Percentiles rank a stretch among this genome's conserved stretches.
Conservation (phyloP, 2,888 invertebrate species). For the Petrolisthes cinctipes region DNA sequence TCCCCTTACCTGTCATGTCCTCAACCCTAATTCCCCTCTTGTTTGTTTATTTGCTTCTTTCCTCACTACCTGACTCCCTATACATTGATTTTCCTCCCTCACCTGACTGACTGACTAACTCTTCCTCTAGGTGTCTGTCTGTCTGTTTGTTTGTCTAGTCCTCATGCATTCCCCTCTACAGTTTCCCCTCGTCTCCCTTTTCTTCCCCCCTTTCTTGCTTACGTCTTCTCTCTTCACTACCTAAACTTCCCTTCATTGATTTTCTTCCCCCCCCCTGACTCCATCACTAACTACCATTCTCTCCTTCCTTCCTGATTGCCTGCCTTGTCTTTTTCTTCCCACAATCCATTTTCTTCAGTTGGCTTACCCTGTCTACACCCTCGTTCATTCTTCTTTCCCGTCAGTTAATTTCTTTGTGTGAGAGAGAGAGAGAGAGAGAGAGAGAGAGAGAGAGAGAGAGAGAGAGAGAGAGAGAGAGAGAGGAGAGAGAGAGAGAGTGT, state of each 20-base stretch:
- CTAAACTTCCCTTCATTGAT: too few species aligned
- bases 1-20: too few species aligned
- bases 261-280: not conserved
- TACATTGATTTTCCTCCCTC: too few species aligned
- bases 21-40: too few species aligned
- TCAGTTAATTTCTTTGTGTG: not conserved
- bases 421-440: slow-evolving; percentile 21
- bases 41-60: too few species aligned
- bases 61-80: too few species aligned
- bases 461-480: not conserved
- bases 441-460: slow-evolving; percentile 17
- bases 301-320: not conserved
- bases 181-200: too few species aligned
- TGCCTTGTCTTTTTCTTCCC: too few species aligned
- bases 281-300: not conserved
- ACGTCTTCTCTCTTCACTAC: not conserved
- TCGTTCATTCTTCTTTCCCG: not conserved
- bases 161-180: too few species aligned
- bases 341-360: not conserved
- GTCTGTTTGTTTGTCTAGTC: too few species aligned
- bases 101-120: too few species aligned
- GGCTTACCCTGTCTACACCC: not conserved
- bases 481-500: not conserved
- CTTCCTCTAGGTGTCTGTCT: too few species aligned
- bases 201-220: not conserved